Base-by-base conservation (phyloP, 2,888 invertebrate genomes). In the Zootermopsis nevadensis region DNA sequence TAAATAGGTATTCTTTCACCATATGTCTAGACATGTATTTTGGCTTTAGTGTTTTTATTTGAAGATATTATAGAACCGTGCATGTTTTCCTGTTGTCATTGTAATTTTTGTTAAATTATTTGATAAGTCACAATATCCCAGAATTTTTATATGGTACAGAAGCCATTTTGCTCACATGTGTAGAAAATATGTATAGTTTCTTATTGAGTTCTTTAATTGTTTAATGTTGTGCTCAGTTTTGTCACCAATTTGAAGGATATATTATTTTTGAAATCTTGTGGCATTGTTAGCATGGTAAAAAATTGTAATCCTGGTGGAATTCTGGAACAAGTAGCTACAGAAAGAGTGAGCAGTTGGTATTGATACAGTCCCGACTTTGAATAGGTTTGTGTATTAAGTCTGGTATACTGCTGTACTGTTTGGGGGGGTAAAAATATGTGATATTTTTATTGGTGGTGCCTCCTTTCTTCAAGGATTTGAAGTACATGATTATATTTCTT, bases 11-110 rank as follows among this genome's bases (percentile, higher is more conserved):
- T 33, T 74, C 35, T 38, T 74, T n/a, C 15, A 74, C n/a, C 22
- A 74, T n/a, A n/a, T n/a, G n/a, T n/a, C n/a, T n/a, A n/a, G n/a
- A n/a, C 22, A 74, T 42, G 38, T 42, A 38, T 74, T 38, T 74
- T 38, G 74, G 33, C 38, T 74, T 10, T 8, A 6, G 6, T 74
- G 38, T 74, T 1, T 74, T 24, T 60, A 60, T 60, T 60, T 24
- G 60, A 60, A 60, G 60, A 60, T 60, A n/a, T n/a, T 60, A n/a
- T 27, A n/a, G n/a, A 60, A 60, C 7, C 60, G n/a, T 60, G 7
- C 10, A 8, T 60, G 27, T 15, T 3, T 19, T 10, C 27, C n/a
- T 27, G 27, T n/a, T 60, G 60, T 60, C 60, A 27, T 60, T 10
- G 27, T 60, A 2, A 48, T 48, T 15, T 48, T 19, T 48, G 48